Evolutionary conservation across 2,888 invertebrate genomes (phyloP), one percentile per base, ranked within the genome.

Genomic region (Laspeyria flexula): DNA sequence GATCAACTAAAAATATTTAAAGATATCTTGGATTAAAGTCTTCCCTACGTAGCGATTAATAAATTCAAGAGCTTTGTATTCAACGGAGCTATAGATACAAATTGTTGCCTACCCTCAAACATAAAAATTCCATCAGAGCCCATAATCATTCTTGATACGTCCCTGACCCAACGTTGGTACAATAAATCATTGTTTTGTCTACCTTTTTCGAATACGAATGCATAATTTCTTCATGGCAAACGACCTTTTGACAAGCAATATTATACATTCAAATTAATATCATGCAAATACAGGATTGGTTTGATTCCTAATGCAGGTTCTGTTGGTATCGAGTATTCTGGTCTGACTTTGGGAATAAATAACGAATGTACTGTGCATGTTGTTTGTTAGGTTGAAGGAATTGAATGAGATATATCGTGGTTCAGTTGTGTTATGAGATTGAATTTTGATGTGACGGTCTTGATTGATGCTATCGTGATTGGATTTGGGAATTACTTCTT

Each of bases 211-310:
- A 18, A 39, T 33, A 43, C 13, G 35, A 54, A 46, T 65, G 68
- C 62, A 67, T 68, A 62, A 67, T 64, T 53, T 35, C n/a, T 25
- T 41, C 43, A 60, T 58, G 44, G 44, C 23, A 46, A 43, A 47
- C 42, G 31, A 49, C 41, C 42, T 51, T 52, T 55, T 58, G 55
- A 43, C 51, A 62, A 57, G 49, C 33, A 46, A 43, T 43, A 47
- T 59, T 53, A 55, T 61, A 57, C 55, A 61, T 60, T 56, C 58
- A 58, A 62, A 60, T 60, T 45, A 55, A 55, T 18, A 39, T n/a
- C 64, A 59, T 55, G 53, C 53, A 43, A 57, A 41, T 51, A 53
- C 11, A 29, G 27, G 37, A 58, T 40, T 46, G 43, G 15, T 52
- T 45, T 23, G 21, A 29, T 29, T 40, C 54, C 30, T 47, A 46